These are phyloP conservation scores for Cynocephalus volans DNA, from an alignment of 2,113 vertebrate species.

Conservation along the genomic window DNA sequence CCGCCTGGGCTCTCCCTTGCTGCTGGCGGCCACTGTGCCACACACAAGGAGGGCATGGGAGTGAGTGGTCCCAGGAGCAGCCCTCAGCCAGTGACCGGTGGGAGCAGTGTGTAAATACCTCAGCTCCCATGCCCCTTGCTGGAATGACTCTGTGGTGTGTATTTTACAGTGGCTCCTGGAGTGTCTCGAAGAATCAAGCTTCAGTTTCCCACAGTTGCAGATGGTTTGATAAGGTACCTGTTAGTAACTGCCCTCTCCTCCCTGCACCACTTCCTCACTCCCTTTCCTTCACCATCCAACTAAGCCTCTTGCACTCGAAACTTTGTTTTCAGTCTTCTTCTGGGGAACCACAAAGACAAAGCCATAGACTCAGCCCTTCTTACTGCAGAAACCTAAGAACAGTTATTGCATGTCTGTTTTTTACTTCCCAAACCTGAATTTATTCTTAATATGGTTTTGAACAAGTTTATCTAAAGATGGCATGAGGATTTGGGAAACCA, in stretches of 20 bases:
- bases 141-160: no score
- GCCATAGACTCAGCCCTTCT: neutral
- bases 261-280: neutral
- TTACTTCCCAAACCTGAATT: neutral
- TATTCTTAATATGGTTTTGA: constrained; percentile 44
- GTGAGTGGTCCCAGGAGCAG: no score
- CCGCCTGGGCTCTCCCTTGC: neutral
- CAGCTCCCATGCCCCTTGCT: neutral
- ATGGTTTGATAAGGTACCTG: neutral
- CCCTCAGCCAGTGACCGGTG: no score
- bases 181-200: neutral
- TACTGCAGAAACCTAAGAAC: constrained; percentile 18
- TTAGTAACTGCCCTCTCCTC: rapidly evolving
- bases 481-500: neutral
- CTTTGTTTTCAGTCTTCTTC: neutral
- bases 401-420: constrained; percentile 61
- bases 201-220: neutral
- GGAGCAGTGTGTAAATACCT: no score
- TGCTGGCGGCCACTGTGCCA: neutral
- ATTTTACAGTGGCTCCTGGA: neutral
- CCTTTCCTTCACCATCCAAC: neutral
- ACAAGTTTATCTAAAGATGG: constrained; percentile 40
- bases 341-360: neutral
- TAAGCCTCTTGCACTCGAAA: neutral
- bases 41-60: rapidly evolving